Conservation (phyloP, 35 echinoderm and acorn worm genomes). For the Holothuria glaberrima region DNA sequence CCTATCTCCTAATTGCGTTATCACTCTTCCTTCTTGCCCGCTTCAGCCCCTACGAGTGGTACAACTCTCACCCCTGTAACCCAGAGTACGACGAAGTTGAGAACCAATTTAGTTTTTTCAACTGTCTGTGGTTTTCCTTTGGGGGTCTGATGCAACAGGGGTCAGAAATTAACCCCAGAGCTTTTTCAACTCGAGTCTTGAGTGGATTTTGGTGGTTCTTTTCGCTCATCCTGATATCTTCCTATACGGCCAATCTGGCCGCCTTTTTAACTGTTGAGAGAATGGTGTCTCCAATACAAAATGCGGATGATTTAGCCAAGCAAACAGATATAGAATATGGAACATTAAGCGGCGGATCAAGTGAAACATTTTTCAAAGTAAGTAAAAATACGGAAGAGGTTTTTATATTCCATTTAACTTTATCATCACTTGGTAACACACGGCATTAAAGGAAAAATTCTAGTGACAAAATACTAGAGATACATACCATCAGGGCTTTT, state of each 20-base stretch:
- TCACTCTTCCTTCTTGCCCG: constrained; percentile 82
- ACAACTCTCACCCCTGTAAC: constrained; percentile 95
- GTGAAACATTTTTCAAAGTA: constrained; percentile 86
- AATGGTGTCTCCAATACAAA: constrained; percentile 91
- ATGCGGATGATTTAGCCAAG: constrained; percentile 80
- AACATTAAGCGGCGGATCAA: constrained; percentile 81
- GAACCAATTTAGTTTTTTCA: constrained; percentile 93
- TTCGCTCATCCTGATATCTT: constrained; percentile 85
- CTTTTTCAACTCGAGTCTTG: constrained; percentile 84
- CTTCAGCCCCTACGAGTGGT: constrained; percentile 97
- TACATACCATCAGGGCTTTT: too few relatives aligned
- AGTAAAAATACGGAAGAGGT: constrained; percentile 26
- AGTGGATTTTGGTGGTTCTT: constrained; percentile 98
- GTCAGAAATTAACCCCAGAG: constrained; percentile 84
- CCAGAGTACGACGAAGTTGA: constrained; percentile 90
- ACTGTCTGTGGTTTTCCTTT: constrained; percentile 97
- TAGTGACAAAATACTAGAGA: too few relatives aligned
- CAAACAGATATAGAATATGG: constrained; percentile 88
- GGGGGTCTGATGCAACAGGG: constrained; percentile 96
- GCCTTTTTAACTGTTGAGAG: constrained; percentile 92
- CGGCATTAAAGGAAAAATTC: too few relatives aligned
- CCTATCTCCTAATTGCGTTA: constrained; percentile 74
- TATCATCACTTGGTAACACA: too few relatives aligned
- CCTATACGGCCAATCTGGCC: constrained; percentile 94
- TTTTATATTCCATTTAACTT: too few relatives aligned